Evolutionary conservation across 2,797 vertebrate species (phyloP).

Genomic region (Lepilemur ruficaudatus): DNA sequence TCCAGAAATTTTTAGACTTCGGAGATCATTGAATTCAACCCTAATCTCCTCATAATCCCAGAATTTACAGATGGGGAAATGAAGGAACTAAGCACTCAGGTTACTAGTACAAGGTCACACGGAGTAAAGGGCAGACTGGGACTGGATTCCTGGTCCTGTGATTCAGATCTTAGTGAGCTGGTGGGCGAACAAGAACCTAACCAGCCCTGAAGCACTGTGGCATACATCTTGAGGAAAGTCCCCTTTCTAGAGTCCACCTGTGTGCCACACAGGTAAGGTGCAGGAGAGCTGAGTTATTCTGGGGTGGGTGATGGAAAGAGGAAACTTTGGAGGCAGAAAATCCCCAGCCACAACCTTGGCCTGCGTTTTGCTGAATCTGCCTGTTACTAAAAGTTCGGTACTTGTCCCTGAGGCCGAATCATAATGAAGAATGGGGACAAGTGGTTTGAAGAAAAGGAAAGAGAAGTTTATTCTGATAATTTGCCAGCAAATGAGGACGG

Average conservation of each 20-base stretch:
- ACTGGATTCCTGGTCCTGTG: background rate
- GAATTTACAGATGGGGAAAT: background rate
- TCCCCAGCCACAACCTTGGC: background rate
- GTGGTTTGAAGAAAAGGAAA: no score
- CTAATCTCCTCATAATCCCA: background rate
- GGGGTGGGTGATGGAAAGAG: background rate
- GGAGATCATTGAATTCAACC: background rate
- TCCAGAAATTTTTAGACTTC: slow-evolving; percentile 16
- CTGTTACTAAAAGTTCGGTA: no score
- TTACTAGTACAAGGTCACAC: slow-evolving; percentile 1
- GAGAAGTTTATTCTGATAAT: no score
- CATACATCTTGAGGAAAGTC: background rate
- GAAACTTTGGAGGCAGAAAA: background rate
- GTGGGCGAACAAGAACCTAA: background rate
- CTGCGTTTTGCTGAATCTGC: slow-evolving; percentile 5
- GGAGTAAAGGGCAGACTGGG: background rate
- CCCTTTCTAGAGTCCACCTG: background rate
- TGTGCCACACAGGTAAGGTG: background rate
- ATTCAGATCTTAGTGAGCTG: background rate
- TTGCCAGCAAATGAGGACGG: no score
- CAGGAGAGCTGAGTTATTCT: background rate
- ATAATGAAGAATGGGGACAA: no score
- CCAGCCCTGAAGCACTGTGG: background rate
- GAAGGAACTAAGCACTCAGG: background rate
- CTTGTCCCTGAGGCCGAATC: no score